phyloP scores from a whole-genome alignment of 2,113 vertebrate species.

The Siniperca chuatsi region DNA sequence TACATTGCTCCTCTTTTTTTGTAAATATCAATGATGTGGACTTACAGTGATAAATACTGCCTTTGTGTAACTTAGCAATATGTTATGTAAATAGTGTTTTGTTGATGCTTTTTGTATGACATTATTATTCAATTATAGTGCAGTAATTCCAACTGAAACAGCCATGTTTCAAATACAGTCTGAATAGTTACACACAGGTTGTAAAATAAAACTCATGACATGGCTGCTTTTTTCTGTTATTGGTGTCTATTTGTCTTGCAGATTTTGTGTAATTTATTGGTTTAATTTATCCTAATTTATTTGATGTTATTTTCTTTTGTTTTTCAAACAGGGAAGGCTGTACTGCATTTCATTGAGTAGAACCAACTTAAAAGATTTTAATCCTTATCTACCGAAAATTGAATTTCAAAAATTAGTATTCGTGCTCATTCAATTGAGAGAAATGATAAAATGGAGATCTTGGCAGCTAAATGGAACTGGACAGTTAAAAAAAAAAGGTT shows the following conservation, averaged over 20 bases:
- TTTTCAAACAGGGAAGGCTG: slow-evolving; percentile 87
- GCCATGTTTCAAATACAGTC: slow-evolving; percentile 68
- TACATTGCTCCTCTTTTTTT: slow-evolving; percentile 67
- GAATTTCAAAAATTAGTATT: slow-evolving; percentile 14
- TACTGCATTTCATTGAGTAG: slow-evolving; percentile 95
- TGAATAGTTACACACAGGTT: slow-evolving; percentile 68
- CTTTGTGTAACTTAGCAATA: slow-evolving; percentile 99
- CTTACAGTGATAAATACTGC: slow-evolving; percentile 92
- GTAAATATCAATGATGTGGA: slow-evolving; percentile 75
- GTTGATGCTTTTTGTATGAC: slow-evolving; percentile 94
- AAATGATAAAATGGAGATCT: slow-evolving; percentile 50
- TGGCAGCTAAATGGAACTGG: slow-evolving; percentile 75
- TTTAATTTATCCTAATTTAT: slow-evolving; percentile 99
- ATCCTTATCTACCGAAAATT: slow-evolving; percentile 56
- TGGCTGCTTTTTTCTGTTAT: slow-evolving; percentile 89
- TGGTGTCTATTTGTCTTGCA: slow-evolving; percentile 94
- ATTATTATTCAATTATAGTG: slow-evolving; percentile 83
- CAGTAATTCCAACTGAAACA: slow-evolving; percentile 76
- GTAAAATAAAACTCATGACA: slow-evolving; percentile 70
- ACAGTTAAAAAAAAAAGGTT: slow-evolving; percentile 42
- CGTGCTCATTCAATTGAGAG: slow-evolving; percentile 39
- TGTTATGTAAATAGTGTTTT: slow-evolving; percentile 97
- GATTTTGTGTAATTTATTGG: slow-evolving; percentile 99
- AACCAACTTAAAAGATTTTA: slow-evolving; percentile 79
- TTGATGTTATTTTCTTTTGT: slow-evolving; percentile 91